Base-by-base conservation (phyloP, 2,113 vertebrate species). In the Azemiops feae region DNA sequence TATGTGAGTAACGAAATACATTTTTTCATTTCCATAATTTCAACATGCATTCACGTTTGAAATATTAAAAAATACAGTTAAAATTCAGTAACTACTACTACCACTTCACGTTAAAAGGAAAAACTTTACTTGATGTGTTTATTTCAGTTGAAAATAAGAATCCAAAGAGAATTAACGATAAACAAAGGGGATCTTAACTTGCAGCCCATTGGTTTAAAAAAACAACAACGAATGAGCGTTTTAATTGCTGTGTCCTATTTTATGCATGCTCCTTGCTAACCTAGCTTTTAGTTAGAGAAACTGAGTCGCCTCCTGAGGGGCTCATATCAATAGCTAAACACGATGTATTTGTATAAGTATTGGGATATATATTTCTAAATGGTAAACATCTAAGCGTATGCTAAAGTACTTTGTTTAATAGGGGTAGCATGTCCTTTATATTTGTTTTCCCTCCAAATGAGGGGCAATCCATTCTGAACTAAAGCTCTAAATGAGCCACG, bases 301-400 rank as follows among this genome's bases (percentile, higher is more conserved):
- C 7, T 55, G 18, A 27, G 5, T 5, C 47, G 50, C 87, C 9
- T 39, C 3, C 43, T 55, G 64, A 69, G 5, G 18, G 64, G 6
- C 53, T n/a, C 69, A n/a, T 25, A 85, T 4, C 6, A 52, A 10
- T 6, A n/a, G 57, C 47, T 92, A 92, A 55, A 86, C 12, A 85
- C 50, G 20, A 89, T 81, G 34, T 81, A 43, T 43, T 81, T 81
- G 34, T 81, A 52, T 89, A 11, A 89, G 43, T 90, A 11, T 57
- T 25, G 34, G 93, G 93, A 91, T 45, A 85, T 30, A 39, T 20
- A 94, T 91, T 93, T 93, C 93, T 91, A 89, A 87, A 88, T 0
- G 92, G 54, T n/a, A 60, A 54, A n/a, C 47, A 94, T 90, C 94
- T 90, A 92, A 92, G 43, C 30, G 91, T 57, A 93, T 25, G 23